Conservation (phyloP, 2,113 vertebrate genomes). For the Lagenorhynchus albirostris region DNA sequence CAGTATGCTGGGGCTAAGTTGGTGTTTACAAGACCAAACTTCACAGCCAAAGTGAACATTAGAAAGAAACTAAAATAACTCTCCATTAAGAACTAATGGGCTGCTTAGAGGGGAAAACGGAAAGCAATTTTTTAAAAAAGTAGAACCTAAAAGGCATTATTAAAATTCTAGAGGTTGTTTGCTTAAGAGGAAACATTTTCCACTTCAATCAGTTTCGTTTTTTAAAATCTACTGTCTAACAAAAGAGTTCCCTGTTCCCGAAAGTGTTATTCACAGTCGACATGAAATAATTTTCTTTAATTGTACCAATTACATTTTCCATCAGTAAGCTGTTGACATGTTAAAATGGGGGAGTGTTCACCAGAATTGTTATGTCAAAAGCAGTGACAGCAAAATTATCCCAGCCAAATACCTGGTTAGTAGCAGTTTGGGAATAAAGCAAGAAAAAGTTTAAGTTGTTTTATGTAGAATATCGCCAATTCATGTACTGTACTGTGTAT, state of each 20-base stretch:
- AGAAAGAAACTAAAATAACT: slow-evolving; percentile 54
- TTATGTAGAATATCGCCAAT: not conserved
- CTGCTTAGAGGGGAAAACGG: slow-evolving; percentile 47
- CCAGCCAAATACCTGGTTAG: slow-evolving; percentile 63
- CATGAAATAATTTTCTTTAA: slow-evolving; percentile 74
- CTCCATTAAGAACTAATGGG: slow-evolving; percentile 38
- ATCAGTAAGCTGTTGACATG: slow-evolving; percentile 64
- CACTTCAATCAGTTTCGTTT: slow-evolving; percentile 63
- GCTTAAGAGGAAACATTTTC: slow-evolving; percentile 56
- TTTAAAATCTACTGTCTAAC: slow-evolving; percentile 58
- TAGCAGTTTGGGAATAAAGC: slow-evolving; percentile 65
- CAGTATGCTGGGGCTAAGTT: not conserved
- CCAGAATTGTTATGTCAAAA: slow-evolving; percentile 70
- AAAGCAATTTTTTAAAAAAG: slow-evolving; percentile 55
- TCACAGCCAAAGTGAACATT: slow-evolving; percentile 28
- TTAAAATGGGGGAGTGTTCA: slow-evolving; percentile 56
- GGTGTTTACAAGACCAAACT: slow-evolving; percentile 36
- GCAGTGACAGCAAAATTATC: slow-evolving; percentile 75
- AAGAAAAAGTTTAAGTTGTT: slow-evolving; percentile 42
- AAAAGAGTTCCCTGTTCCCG: slow-evolving; percentile 64
- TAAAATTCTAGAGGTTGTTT: slow-evolving; percentile 57
- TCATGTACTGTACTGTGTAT: not conserved
- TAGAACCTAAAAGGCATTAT: slow-evolving; percentile 53
- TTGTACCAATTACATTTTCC: slow-evolving; percentile 71
- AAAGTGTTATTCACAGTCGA: slow-evolving; percentile 73